A percentile compares a stretch with the other conserved stretches of the same genome.
phyloP scores from a whole-genome alignment of 2,888 invertebrate species.

The Sinelater perroti region DNA sequence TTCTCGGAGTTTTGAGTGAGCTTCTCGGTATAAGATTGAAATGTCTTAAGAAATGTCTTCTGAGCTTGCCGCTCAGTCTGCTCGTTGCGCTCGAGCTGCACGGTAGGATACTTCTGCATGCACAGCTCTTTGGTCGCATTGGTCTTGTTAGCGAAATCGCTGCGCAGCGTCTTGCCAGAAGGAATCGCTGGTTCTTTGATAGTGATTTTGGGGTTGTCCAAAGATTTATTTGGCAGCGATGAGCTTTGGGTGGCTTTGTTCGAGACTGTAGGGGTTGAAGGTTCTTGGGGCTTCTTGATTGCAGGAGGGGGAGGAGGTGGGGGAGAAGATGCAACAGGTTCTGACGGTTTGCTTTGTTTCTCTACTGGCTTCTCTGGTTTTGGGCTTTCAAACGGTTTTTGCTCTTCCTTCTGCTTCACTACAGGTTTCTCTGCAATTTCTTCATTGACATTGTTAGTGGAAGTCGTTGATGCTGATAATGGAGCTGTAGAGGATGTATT shows the following conservation, averaged over 20 bases:
- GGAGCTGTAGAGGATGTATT: not conserved
- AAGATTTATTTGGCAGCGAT: not conserved
- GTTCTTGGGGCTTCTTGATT: constrained; percentile 1
- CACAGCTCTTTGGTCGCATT: constrained; percentile 35
- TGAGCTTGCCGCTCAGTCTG: constrained; percentile 50
- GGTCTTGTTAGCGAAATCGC: constrained; percentile 43
- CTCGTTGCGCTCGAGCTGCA: constrained; percentile 49
- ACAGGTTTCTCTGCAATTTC: constrained; percentile 5
- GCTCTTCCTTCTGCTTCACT: not conserved
- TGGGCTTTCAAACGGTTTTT: not conserved
- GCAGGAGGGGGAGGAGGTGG: too few relatives aligned
- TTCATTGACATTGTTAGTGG: not conserved
- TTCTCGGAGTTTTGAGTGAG: constrained; percentile 34
- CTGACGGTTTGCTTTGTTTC: not conserved
- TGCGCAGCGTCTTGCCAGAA: constrained; percentile 41
- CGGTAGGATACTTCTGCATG: constrained; percentile 45
- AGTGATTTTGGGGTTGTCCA: not conserved
- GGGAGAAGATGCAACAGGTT: constrained; percentile 5
- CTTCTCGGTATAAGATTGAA: constrained; percentile 52
- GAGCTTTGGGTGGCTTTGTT: constrained; percentile 1
- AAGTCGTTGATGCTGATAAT: too few relatives aligned
- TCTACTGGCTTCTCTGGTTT: not conserved
- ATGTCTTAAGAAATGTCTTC: constrained; percentile 55
- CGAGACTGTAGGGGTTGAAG: not conserved
- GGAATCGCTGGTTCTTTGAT: constrained; percentile 13